Percentiles rank a stretch among this genome's conserved stretches.
phyloP scores from a whole-genome alignment of 2,888 invertebrate species.

The Cataglyphis cursor region DNA sequence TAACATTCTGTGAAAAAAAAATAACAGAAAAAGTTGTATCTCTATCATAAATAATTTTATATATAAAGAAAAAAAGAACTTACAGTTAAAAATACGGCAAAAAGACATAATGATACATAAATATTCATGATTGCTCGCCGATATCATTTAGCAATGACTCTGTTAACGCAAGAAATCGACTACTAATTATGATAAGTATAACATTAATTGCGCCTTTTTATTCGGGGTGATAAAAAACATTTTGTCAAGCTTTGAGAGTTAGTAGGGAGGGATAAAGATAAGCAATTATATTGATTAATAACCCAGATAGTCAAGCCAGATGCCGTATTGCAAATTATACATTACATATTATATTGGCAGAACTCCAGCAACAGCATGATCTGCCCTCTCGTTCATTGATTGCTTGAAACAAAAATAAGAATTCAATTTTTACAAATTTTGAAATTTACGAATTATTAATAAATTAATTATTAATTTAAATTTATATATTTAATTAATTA shows the following conservation, averaged over 20 bases:
- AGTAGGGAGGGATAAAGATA: neutral
- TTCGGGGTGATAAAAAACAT: constrained; percentile 25
- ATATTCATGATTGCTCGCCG: constrained; percentile 9
- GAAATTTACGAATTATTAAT: too few species aligned
- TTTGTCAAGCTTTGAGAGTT: constrained; percentile 1
- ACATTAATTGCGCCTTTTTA: constrained; percentile 40
- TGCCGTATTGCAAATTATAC: too few species aligned
- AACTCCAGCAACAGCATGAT: too few species aligned
- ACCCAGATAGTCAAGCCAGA: too few species aligned
- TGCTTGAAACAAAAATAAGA: too few species aligned
- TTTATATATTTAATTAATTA: too few species aligned
- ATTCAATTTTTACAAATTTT: too few species aligned
- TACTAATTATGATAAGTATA: constrained; percentile 22
- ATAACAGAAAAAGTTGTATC: neutral
- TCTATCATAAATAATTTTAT: neutral
- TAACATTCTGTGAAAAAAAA: neutral
- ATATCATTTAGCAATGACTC: constrained; percentile 7
- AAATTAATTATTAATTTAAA: too few species aligned
- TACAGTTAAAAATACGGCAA: constrained; percentile 32
- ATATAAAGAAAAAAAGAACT: constrained; percentile 8
- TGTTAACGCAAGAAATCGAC: constrained; percentile 19
- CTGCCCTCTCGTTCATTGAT: too few species aligned
- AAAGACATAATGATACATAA: neutral
- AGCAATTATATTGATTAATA: constrained; percentile 5
- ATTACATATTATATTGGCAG: too few species aligned